A percentile compares a stretch with the other conserved stretches of the same genome.
phyloP scores from a whole-genome alignment of 2,113 vertebrate species.

The Pelobates fuscus region DNA sequence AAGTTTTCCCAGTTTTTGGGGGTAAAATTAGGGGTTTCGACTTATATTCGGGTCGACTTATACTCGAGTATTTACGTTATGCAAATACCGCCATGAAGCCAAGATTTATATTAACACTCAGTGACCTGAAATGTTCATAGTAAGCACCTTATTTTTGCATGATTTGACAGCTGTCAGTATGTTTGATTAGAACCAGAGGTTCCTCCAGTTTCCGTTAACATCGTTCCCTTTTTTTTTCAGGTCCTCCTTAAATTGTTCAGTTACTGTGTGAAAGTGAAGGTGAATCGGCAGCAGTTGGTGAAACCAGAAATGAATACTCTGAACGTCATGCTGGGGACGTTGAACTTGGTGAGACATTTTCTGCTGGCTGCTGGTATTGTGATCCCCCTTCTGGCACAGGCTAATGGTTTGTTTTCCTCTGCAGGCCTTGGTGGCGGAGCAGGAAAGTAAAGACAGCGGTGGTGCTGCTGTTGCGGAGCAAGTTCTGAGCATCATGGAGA shows the following conservation, averaged over 20 bases:
- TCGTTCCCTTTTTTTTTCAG: constrained; percentile 61
- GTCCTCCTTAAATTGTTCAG: constrained; percentile 95
- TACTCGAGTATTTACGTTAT: too few relatives aligned
- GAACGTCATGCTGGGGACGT: constrained; percentile 96
- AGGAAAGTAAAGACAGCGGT: constrained; percentile 96
- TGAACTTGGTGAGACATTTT: constrained; percentile 83
- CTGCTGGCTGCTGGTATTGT: neutral
- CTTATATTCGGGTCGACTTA: too few relatives aligned
- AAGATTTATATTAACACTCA: too few relatives aligned
- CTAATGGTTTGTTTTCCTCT: neutral
- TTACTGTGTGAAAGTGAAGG: constrained; percentile 97
- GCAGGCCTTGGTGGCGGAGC: constrained; percentile 93
- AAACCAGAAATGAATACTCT: constrained; percentile 98
- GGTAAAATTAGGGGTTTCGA: too few relatives aligned
- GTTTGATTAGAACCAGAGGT: too few relatives aligned
- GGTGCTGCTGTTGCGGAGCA: constrained; percentile 95
- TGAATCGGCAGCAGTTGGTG: constrained; percentile 93
- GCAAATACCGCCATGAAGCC: too few relatives aligned
- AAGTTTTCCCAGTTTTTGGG: too few relatives aligned
- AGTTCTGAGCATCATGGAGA: constrained; percentile 98
- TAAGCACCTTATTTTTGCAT: too few relatives aligned
- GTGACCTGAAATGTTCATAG: too few relatives aligned
- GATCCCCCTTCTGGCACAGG: neutral
- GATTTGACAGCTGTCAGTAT: too few relatives aligned
- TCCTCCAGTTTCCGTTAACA: too few relatives aligned